These are phyloP conservation scores for Ornithoptera priamus DNA, from an alignment of 2,888 invertebrate genomes.

Conservation along the genomic window DNA sequence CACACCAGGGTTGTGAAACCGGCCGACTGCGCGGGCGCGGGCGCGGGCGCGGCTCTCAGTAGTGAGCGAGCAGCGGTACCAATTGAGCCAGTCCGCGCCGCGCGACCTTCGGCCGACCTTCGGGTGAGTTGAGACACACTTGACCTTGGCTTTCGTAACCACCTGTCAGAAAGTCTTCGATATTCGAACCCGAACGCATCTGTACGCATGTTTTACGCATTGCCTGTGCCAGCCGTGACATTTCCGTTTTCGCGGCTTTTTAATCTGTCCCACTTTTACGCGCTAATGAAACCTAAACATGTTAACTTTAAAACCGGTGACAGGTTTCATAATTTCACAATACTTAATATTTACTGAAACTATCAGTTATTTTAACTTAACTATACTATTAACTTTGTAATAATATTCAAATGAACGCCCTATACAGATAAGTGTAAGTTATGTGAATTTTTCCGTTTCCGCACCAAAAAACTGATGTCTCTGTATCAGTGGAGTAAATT, in stretches of 20 bases:
- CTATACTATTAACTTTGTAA: no score
- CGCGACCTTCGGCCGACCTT: constrained; percentile 60
- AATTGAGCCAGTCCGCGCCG: constrained; percentile 61
- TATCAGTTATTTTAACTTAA: no score
- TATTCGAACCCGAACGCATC: constrained; percentile 16
- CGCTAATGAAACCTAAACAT: no score
- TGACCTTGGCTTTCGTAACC: constrained; percentile 47
- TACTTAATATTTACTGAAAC: no score
- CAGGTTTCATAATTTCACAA: no score
- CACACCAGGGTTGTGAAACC: constrained; percentile 66
- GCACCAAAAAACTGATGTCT: no score
- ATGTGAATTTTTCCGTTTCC: no score
- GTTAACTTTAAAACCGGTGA: no score
- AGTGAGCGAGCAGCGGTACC: constrained; percentile 58
- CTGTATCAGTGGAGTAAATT: no score
- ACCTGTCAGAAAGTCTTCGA: constrained; percentile 13
- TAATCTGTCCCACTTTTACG: constrained; percentile 10
- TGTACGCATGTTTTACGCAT: constrained; percentile 11
- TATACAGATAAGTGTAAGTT: no score
- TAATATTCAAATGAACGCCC: no score
- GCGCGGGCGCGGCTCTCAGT: constrained; percentile 51
- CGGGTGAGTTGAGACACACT: constrained; percentile 63
- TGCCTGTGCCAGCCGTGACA: constrained; percentile 17
- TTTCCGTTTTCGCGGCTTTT: constrained; percentile 18
- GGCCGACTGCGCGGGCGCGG: constrained; percentile 39